Evolutionary conservation across 2,113 vertebrate species (phyloP), one percentile per base, ranked within the genome.

Genomic region (Heterotilapia buettikoferi): DNA sequence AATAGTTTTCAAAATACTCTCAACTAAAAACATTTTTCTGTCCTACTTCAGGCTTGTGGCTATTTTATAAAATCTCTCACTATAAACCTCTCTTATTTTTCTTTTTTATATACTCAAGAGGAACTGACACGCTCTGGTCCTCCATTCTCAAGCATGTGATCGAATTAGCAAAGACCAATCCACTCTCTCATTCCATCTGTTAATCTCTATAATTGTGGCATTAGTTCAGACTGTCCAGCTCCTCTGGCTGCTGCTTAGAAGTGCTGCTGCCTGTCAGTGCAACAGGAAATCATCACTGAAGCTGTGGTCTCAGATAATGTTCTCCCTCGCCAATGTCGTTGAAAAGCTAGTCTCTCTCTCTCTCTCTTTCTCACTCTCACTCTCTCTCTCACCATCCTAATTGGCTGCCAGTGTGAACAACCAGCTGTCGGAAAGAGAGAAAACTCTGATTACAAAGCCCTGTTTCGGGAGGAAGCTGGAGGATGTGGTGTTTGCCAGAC

Each of bases 381-480:
- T 87, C 80, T 79, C 68, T 79, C 29, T 80, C 85, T 40, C 66
- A 85, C 85, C 93, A 83, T 85, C 90, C 92, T 93, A 95, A 95
- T 94, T 95, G 94, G 92, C 90, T 88, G 88, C 82, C 92, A 84
- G 90, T 93, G 79, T 88, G 84, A 93, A 89, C 86, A 86, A 83
- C 85, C 95, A 95, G 93, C 94, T 95, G 95, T 92, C 73, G 21
- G 88, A 90, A 85, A 81, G 87, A 84, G 89, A 86, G 87, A 63
- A 82, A 92, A 85, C 86, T 93, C 87, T 88, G 90, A 95, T 92
- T 92, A 92, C 92, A 94, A 91, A 94, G 87, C 63, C 86, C 21
- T 90, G 80, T 92, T 91, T 86, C 79, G 84, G 87, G 84, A 89
- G 91, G 93, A 92, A 85, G 92, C 79, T 83, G 87, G 84, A 89